Evolutionary conservation across 2,797 vertebrate species (phyloP).

Genomic region (Kryptolebias ocellatus): DNA sequence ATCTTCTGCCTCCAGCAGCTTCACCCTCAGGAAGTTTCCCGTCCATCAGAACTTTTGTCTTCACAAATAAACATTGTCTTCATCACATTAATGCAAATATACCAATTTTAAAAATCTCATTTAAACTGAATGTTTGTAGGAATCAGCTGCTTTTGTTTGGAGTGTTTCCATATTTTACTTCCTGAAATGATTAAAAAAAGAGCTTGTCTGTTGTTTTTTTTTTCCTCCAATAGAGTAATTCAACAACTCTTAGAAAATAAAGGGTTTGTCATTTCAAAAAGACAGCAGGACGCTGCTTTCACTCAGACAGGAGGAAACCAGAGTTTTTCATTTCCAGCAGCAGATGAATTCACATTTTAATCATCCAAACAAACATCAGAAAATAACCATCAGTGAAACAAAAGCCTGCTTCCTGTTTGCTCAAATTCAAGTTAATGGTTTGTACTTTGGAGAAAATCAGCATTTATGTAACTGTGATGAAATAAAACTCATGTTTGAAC

Average conservation of each 20-base stretch:
- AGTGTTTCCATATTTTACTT: background rate
- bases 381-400: background rate
- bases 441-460: too few relatives aligned
- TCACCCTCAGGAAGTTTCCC: background rate
- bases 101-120: background rate
- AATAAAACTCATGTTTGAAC: background rate
- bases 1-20: background rate
- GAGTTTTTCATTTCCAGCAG: background rate
- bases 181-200: background rate
- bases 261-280: background rate
- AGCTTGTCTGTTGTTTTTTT: background rate
- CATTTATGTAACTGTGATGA: background rate
- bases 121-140: background rate
- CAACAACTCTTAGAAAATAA: background rate
- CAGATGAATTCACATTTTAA: background rate
- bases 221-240: background rate
- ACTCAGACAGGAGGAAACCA: background rate
- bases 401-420: background rate
- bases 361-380: constrained; percentile 3
- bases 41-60: constrained; percentile 5
- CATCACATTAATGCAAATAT: background rate
- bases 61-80: background rate
- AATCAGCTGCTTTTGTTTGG: background rate
- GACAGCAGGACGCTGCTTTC: background rate
- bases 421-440: background rate